Conservation (phyloP, 37 sponge, comb jelly and placozoan genomes). For the Haliclona indistincta region DNA sequence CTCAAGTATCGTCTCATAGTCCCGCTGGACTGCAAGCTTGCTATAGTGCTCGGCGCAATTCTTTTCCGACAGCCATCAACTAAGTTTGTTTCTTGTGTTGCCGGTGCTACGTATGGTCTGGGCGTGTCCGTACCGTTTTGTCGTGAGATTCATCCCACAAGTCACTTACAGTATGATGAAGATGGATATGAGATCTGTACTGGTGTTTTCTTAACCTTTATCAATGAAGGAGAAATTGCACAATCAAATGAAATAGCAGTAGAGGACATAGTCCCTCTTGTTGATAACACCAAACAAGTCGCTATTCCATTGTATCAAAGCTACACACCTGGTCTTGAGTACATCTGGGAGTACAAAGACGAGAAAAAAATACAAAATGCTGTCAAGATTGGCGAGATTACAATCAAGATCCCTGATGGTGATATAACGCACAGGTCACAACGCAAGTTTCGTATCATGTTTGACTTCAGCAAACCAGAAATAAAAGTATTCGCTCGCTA, state of each 20-base stretch:
- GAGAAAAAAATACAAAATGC: neutral
- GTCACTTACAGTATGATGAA: conserved; percentile 1
- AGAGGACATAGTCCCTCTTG: neutral
- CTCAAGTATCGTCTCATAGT: conserved; percentile 16
- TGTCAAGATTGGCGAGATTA: conserved; percentile 10
- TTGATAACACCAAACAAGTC: neutral
- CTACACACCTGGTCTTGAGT: neutral
- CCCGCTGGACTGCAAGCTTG: conserved; percentile 3
- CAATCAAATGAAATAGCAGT: conserved; percentile 17
- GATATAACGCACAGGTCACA: conserved; percentile 5
- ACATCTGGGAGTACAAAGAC: neutral
- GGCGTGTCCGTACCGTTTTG: conserved; percentile 20
- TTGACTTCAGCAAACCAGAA: conserved; percentile 39
- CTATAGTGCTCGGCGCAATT: conserved; percentile 32
- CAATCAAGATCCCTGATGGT: conserved; percentile 9
- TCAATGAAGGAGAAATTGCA: conserved; percentile 20
- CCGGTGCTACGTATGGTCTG: conserved; percentile 39
- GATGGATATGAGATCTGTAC: conserved; percentile 5
- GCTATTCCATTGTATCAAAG: conserved; percentile 1
- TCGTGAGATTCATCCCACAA: conserved; percentile 4
- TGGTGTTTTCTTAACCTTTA: conserved; percentile 26
- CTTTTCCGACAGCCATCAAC: neutral
- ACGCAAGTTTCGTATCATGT: conserved; percentile 1
- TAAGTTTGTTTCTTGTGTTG: neutral
- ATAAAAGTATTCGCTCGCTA: conserved; percentile 18